Evolutionary conservation across 2,113 vertebrate species (phyloP).

Genomic region (Lynx canadensis): DNA sequence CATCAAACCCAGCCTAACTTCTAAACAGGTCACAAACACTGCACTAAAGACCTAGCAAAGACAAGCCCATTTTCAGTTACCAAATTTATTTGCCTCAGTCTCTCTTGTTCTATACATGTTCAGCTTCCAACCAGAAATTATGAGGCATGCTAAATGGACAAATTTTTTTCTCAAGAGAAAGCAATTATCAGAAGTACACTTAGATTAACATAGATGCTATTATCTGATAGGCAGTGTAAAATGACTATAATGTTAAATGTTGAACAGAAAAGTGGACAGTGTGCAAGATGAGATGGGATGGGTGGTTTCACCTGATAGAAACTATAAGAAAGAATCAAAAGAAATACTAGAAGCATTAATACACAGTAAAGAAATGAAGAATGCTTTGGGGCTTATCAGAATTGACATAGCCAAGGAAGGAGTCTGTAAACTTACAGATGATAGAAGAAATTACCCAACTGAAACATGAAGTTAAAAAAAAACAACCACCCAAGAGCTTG

Average conservation of each 20-base stretch:
- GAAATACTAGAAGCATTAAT: conserved; percentile 13
- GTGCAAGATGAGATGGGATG: background rate
- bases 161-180: background rate
- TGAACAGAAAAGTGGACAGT: background rate
- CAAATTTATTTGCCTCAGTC: background rate
- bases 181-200: background rate
- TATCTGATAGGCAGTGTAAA: conserved; percentile 13
- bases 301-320: background rate
- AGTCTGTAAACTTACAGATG: background rate
- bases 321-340: background rate
- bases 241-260: background rate
- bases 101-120: background rate
- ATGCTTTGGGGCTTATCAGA: background rate
- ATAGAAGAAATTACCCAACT: background rate
- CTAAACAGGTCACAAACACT: background rate
- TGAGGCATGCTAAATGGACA: background rate
- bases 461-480: background rate
- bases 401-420: background rate
- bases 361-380: background rate
- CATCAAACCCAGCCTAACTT: background rate
- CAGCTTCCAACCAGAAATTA: conserved; percentile 7
- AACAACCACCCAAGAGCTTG: background rate
- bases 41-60: background rate
- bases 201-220: background rate
- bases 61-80: conserved; percentile 6